These are phyloP conservation scores for Neocrepidodera transversa DNA, from an alignment of 2,888 invertebrate species.

Conservation along the genomic window DNA sequence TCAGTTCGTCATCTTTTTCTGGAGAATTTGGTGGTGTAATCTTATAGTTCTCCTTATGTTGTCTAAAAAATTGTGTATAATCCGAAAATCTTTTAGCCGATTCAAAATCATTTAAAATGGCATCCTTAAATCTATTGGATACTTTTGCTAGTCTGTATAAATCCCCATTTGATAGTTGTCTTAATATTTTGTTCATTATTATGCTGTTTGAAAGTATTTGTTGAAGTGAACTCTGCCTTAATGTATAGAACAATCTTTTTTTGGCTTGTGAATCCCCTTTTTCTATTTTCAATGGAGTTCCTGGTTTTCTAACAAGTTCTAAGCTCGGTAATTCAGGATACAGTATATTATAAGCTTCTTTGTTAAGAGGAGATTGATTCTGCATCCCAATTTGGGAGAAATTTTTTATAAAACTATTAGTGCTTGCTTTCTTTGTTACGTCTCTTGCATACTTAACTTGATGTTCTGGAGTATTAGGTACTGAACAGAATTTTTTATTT, in stretches of 20 bases:
- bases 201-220: conserved; percentile 43
- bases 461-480: conserved; percentile 45
- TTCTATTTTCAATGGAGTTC: conserved; percentile 47
- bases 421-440: conserved; percentile 28
- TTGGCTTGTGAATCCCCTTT: conserved; percentile 48
- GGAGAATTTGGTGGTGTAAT: conserved; percentile 54
- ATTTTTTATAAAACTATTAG: conserved; percentile 40
- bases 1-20: conserved; percentile 37
- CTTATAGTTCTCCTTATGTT: conserved; percentile 51
- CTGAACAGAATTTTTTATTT: conserved; percentile 25
- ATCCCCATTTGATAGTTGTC: conserved; percentile 52
- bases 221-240: conserved; percentile 37
- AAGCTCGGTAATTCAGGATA: conserved; percentile 50
- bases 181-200: conserved; percentile 51
- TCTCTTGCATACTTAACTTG: conserved; percentile 24
- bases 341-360: conserved; percentile 51
- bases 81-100: conserved; percentile 40
- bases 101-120: conserved; percentile 39
- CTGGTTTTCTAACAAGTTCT: conserved; percentile 35
- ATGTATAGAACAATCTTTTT: conserved; percentile 46
- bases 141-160: conserved; percentile 52
- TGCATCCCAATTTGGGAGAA: conserved; percentile 45
- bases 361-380: conserved; percentile 45
- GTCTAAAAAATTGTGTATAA: conserved; percentile 42
- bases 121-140: conserved; percentile 41